These are phyloP conservation scores for Amblyraja radiata DNA, from an alignment of 2,797 vertebrate genomes.

Conservation along the genomic window DNA sequence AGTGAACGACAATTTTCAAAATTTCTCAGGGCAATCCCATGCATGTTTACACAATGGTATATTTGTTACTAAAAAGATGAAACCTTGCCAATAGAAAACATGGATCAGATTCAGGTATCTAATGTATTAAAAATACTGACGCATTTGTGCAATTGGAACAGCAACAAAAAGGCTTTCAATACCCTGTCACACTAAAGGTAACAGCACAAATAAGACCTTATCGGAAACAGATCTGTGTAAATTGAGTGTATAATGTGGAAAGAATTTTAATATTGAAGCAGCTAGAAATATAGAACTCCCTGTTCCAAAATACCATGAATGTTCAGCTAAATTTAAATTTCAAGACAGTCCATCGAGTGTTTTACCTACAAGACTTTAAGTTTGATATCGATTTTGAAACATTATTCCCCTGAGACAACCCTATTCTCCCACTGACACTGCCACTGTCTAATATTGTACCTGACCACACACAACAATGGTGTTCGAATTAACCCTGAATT, in stretches of 20 bases:
- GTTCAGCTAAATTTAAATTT: background rate
- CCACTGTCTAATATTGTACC: background rate
- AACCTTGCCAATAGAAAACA: constrained; percentile 9
- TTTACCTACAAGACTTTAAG: no score
- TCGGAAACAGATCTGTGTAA: background rate
- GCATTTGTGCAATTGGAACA: constrained; percentile 30
- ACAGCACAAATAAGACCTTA: background rate
- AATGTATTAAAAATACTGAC: constrained; percentile 29
- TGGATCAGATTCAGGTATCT: constrained; percentile 1
- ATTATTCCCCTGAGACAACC: background rate
- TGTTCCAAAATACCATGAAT: background rate
- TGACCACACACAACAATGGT: background rate
- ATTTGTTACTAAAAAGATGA: constrained; percentile 16
- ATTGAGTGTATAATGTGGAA: background rate
- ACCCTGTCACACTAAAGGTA: no score
- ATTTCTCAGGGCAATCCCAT: constrained; percentile 12
- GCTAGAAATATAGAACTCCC: background rate
- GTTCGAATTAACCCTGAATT: background rate
- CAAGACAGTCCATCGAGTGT: background rate
- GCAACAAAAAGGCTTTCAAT: background rate
- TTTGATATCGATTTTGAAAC: background rate
- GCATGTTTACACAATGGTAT: background rate
- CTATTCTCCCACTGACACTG: background rate
- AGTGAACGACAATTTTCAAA: constrained; percentile 36
- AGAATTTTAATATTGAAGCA: background rate